Evolutionary conservation across 37 sponge, comb jelly and placozoan species (phyloP), one percentile per base, ranked within the genome.

Genomic region (Bolinopsis microptera): DNA sequence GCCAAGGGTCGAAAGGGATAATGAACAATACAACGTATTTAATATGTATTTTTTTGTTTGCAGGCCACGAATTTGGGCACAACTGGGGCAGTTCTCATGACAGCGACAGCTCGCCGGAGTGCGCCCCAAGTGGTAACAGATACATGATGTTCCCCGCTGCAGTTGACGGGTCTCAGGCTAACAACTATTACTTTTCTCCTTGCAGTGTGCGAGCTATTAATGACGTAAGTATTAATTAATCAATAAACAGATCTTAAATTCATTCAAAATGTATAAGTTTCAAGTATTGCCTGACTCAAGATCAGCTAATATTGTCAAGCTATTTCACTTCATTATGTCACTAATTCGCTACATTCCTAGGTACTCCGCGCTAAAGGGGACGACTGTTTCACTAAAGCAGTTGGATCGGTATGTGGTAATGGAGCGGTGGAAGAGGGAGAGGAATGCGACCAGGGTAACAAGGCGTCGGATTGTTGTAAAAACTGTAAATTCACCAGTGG

Each of bases 1-100:
- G n/a, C n/a, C n/a, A n/a, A n/a, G n/a, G n/a, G n/a, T n/a, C n/a
- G n/a, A n/a, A n/a, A n/a, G n/a, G n/a, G n/a, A n/a, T n/a, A n/a
- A n/a, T n/a, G n/a, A n/a, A n/a, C n/a, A n/a, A n/a, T n/a, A n/a
- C n/a, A n/a, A n/a, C n/a, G n/a, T n/a, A n/a, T n/a, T n/a, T n/a
- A n/a, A n/a, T n/a, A n/a, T n/a, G n/a, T n/a, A n/a, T n/a, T n/a
- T n/a, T n/a, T n/a, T n/a, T n/a, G n/a, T n/a, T 23, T 21, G 3
- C 90, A 86, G 90, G 90, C 8, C 90, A 94, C 33, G 70, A 68
- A 9, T 32, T 96, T 2, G 96, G 96, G 23, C 96, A 96, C 69
- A 95, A 93, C 92, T 96, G 96, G 96, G 96, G 96, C 28, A 95
- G 95, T 68, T 93, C 93, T 33, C 96, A 96, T 74, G 96, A 96